A percentile compares a stretch with the other conserved stretches of the same genome.
Conservation (phyloP, 2,113 vertebrate species). For the Crotalus horridus region DNA sequence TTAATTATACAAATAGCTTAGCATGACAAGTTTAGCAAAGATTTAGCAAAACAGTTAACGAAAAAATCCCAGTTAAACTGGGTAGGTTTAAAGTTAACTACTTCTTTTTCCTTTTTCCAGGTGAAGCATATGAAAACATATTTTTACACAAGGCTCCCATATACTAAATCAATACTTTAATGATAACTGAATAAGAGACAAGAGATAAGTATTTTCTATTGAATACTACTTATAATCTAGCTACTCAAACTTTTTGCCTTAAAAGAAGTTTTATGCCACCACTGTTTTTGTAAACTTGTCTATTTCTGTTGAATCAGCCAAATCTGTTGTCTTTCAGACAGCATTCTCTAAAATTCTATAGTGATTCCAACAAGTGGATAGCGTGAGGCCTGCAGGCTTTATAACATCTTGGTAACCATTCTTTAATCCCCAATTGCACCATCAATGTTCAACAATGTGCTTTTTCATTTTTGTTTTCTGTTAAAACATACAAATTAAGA, state of each 20-base stretch:
- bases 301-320: not conserved
- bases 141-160: not conserved
- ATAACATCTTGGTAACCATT: not conserved
- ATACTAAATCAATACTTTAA: not conserved
- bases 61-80: not conserved
- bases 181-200: not conserved
- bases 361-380: not conserved
- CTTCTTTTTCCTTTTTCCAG: not conserved
- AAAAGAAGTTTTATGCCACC: not conserved
- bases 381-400: not conserved
- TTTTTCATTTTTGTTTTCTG: not conserved
- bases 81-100: not conserved
- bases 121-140: not conserved
- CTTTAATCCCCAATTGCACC: not conserved
- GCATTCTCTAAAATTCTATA: not conserved
- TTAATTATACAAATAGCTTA: not conserved
- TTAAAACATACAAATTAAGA: not conserved
- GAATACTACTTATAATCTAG: not conserved
- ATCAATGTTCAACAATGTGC: not conserved
- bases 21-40: not conserved
- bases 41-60: not conserved
- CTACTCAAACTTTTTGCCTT: not conserved
- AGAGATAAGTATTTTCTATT: not conserved
- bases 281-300: not conserved
- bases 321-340: not conserved